Evolutionary conservation across 2,888 invertebrate species (phyloP).

Genomic region (Nemoura dubitans): DNA sequence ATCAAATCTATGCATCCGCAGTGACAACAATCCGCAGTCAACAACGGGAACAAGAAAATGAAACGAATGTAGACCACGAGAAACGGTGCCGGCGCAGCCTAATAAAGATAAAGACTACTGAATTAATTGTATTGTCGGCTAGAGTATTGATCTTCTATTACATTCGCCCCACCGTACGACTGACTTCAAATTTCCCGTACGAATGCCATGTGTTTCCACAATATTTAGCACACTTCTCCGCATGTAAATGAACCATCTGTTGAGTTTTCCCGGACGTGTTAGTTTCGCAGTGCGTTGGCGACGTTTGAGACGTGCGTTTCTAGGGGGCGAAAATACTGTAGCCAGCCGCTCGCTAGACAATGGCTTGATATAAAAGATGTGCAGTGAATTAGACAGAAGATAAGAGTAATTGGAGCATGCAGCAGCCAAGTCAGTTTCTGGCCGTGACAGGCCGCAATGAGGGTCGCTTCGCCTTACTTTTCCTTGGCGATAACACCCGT

Average conservation of each 20-base stretch:
- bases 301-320: not conserved
- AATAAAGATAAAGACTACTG: not conserved
- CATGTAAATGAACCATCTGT: conserved; percentile 12
- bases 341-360: not conserved
- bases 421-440: conserved; percentile 14
- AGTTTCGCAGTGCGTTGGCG: not conserved
- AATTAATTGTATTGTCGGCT: conserved; percentile 5
- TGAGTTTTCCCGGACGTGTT: not conserved
- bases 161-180: not conserved
- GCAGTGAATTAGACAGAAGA: conserved; percentile 27
- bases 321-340: not conserved
- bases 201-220: not conserved
- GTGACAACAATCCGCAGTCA: not conserved
- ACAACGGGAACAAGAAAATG: not conserved
- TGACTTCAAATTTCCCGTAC: not conserved
- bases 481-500: not conserved
- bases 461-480: not conserved
- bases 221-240: not conserved
- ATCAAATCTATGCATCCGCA: not conserved
- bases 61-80: not conserved
- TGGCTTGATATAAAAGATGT: conserved; percentile 19
- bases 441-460: not conserved
- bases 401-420: conserved; percentile 20
- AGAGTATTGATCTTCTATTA: not conserved
- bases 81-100: not conserved